These are phyloP conservation scores for Drosophila paucipuncta DNA, from an alignment of 2,888 invertebrate species.

Conservation along the genomic window DNA sequence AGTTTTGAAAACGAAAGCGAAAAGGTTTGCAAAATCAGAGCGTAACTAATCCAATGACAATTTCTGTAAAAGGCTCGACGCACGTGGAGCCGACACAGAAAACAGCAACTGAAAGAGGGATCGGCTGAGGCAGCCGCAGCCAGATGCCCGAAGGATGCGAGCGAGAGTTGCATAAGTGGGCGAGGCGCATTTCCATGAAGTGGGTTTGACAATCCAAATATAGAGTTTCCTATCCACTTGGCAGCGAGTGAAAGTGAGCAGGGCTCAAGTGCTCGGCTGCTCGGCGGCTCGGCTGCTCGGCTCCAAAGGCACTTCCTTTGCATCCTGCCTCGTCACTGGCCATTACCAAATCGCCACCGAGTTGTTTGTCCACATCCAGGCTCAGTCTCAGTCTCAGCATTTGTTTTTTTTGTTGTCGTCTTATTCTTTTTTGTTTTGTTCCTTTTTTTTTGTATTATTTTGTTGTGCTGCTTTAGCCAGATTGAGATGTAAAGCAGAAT, in stretches of 20 bases:
- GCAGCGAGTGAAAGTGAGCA: slow-evolving; percentile 56
- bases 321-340: slow-evolving; percentile 52
- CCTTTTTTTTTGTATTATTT: slow-evolving; percentile 23
- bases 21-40: slow-evolving; percentile 73
- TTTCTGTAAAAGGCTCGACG: slow-evolving; percentile 36
- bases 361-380: slow-evolving; percentile 48
- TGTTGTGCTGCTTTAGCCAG: slow-evolving; percentile 82
- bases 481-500: slow-evolving; percentile 86
- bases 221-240: slow-evolving; percentile 46
- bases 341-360: slow-evolving; percentile 64
- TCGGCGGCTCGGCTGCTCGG: background rate
- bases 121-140: slow-evolving; percentile 6
- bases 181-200: slow-evolving; percentile 21
- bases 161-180: slow-evolving; percentile 47
- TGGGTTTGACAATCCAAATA: slow-evolving; percentile 30
- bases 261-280: slow-evolving; percentile 33
- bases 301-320: slow-evolving; percentile 31
- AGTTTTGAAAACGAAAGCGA: slow-evolving; percentile 61
- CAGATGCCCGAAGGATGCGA: slow-evolving; percentile 25
- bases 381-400: slow-evolving; percentile 36
- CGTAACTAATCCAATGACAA: slow-evolving; percentile 69
- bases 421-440: slow-evolving; percentile 10
- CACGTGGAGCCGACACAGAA: slow-evolving; percentile 22
- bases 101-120: slow-evolving; percentile 1
- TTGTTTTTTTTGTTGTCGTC: slow-evolving; percentile 13